Percentiles rank a stretch among this genome's conserved stretches.
Conservation (phyloP, 2,797 vertebrate species). For the Chelidonichthys spinosus region DNA sequence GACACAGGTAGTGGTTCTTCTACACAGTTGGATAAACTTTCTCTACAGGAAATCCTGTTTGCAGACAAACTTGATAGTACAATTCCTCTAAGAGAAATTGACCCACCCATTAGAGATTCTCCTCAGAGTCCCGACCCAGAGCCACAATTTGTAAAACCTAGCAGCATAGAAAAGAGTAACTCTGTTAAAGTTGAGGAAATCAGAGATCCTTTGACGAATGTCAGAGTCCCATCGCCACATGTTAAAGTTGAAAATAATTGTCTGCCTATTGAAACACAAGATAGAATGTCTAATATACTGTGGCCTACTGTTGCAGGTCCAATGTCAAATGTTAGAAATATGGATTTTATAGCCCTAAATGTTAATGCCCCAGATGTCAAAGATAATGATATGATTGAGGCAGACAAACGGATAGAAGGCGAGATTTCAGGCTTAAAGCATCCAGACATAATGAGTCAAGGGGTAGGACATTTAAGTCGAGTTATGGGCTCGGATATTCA, state of each 20-base stretch:
- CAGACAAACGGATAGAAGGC: constrained; percentile 17
- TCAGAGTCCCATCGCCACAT: constrained; percentile 5
- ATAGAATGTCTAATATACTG: constrained; percentile 6
- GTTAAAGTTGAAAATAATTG: constrained; percentile 44
- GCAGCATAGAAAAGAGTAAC: constrained; percentile 41
- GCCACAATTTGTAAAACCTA: constrained; percentile 83
- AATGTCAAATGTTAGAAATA: constrained; percentile 16
- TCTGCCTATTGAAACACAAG: constrained; percentile 26
- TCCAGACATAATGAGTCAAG: constrained; percentile 12
- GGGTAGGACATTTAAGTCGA: constrained; percentile 18
- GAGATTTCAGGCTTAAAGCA: constrained; percentile 8
- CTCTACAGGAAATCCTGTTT: constrained; percentile 44
- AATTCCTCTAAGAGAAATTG: constrained; percentile 73
- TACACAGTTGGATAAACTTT: constrained; percentile 35
- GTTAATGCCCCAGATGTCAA: constrained; percentile 18
- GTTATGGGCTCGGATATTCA: constrained; percentile 9
- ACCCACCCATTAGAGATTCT: constrained; percentile 78
- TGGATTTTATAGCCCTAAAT: constrained; percentile 10
- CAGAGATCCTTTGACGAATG: constrained; percentile 15
- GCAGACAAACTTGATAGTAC: constrained; percentile 66
- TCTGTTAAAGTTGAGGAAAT: constrained; percentile 37
- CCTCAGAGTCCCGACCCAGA: constrained; percentile 85
- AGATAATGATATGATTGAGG: constrained; percentile 12
- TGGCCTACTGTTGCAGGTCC: constrained; percentile 12
- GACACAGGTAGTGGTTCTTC: constrained; percentile 11